Percentiles rank a stretch among this genome's conserved stretches.
These are phyloP conservation scores for Pseudomyrmex pallidus DNA, from an alignment of 1,140 invertebrate species.

Conservation along the genomic window DNA sequence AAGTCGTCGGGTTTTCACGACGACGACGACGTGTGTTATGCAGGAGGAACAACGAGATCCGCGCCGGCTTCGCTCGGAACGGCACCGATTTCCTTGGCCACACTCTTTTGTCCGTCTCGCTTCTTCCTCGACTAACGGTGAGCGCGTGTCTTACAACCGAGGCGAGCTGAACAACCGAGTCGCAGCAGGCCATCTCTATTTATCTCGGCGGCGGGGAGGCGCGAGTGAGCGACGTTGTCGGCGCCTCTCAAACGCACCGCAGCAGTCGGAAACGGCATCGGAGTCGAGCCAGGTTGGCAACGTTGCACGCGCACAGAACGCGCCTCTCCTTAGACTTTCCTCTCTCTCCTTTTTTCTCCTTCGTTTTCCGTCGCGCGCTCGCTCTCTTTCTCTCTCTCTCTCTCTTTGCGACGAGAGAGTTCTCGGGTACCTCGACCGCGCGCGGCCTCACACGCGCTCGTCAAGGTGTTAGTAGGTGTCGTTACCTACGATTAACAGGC, in stretches of 20 bases:
- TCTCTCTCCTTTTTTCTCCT: slow-evolving; percentile 43
- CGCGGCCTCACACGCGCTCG: slow-evolving; percentile 56
- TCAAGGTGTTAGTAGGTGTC: slow-evolving; percentile 72
- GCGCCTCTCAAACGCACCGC: slow-evolving; percentile 14
- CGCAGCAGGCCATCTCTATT: slow-evolving; percentile 70
- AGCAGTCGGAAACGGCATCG: slow-evolving; percentile 64
- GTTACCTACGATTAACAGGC: slow-evolving; percentile 69
- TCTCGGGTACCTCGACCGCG: slow-evolving; percentile 50
- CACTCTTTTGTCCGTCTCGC: slow-evolving; percentile 71
- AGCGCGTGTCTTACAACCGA: slow-evolving; percentile 64
- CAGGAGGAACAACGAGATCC: slow-evolving; percentile 53
- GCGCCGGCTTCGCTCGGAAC: slow-evolving; percentile 60
- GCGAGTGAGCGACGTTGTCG: slow-evolving; percentile 62
- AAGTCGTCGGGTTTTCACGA: slow-evolving; percentile 44
- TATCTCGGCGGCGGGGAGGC: slow-evolving; percentile 63
- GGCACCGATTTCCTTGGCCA: slow-evolving; percentile 71
- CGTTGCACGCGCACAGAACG: slow-evolving; percentile 30
- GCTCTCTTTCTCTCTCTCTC: slow-evolving; percentile 18
- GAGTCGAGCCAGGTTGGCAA: slow-evolving; percentile 57
- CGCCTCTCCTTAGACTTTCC: slow-evolving; percentile 37
- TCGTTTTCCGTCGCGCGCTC: background rate
- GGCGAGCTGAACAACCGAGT: slow-evolving; percentile 48
- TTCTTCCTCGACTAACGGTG: slow-evolving; percentile 76
- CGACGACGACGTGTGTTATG: slow-evolving; percentile 37
- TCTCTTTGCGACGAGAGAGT: background rate